Conservation (phyloP, 1,140 invertebrate species). For the Bombus soroeensis region DNA sequence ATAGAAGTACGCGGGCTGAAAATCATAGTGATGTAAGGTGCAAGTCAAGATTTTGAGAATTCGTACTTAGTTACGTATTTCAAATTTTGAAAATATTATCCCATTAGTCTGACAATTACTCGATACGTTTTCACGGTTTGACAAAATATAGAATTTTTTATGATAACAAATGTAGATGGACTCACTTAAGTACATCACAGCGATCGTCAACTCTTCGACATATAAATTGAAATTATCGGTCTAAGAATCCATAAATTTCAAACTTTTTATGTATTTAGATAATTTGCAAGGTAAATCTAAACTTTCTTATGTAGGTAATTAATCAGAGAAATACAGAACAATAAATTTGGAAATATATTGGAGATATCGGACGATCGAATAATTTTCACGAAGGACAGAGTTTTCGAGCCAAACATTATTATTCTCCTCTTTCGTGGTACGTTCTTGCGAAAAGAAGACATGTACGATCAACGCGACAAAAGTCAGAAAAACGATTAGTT, state of each 20-base stretch:
- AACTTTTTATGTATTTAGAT: no score
- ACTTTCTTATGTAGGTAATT: no score
- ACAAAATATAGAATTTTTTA: neutral
- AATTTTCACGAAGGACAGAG: neutral
- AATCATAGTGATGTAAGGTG: neutral
- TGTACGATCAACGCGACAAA: slow-evolving; percentile 1
- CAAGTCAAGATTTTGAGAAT: neutral
- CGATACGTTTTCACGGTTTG: neutral
- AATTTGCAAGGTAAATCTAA: no score
- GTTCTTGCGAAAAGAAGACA: neutral
- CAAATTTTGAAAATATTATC: neutral
- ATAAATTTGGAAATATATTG: neutral
- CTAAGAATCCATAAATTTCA: neutral
- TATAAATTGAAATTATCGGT: neutral
- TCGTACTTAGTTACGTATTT: neutral
- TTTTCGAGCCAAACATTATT: neutral
- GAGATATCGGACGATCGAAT: neutral
- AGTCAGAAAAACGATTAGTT: slow-evolving; percentile 15
- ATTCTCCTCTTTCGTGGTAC: neutral
- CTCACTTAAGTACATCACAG: neutral
- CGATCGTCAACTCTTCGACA: neutral
- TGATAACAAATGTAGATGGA: no score
- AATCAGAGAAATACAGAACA: neutral
- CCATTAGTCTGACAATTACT: neutral
- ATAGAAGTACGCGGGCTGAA: neutral